Base-by-base conservation (phyloP, 2,113 vertebrate genomes). In the Halcyon senegalensis region DNA sequence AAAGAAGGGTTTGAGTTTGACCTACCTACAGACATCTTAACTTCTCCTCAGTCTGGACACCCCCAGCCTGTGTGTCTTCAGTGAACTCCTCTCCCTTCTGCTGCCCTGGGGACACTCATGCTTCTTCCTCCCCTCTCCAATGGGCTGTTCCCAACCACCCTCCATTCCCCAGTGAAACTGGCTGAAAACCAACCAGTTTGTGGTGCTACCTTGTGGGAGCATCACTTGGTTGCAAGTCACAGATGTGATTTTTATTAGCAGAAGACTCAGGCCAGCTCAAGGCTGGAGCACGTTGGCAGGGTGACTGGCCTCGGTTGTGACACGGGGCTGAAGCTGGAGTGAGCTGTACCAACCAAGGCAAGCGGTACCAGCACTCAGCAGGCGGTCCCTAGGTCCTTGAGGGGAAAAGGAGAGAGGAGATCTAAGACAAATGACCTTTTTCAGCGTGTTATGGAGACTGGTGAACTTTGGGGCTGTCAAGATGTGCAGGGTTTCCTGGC, bases 391-490 rank as follows among this genome's bases (percentile, higher is more conserved):
- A 4, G 16, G 8, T 30, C 30, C 63, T 50, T 68, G 59, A 63
- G 60, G 18, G n/a, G 1, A 4, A 58, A 62, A 30, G 31, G 30
- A 64, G 23, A 27, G 58, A 18, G 33, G 41, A 16, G 33, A 44
- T 5, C 17, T 6, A 15, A 37, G 46, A 9, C 10, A 44, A 70
- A 33, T 6, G 16, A 67, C 18, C 18, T 67, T 66, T 59, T 13
- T 41, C 43, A 55, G 3, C 1, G 0, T 0, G 1, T 3, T 16
- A 1, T 11, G 55, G 88, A 33, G 20, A 1, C 17, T 51, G 84
- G 10, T 37, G 84, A 46, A 3, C 37, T 50, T 2, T 1, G 55
- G 66, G 67, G n/a, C 7, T 10, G 41, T 30, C 3, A 10, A 9
- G n/a, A 30, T 14, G 7, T 1, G 18, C 46, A 5, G 59, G 41